Evolutionary conservation across 2,113 vertebrate species (phyloP).

Genomic region (Chloropsis cyanopogon): DNA sequence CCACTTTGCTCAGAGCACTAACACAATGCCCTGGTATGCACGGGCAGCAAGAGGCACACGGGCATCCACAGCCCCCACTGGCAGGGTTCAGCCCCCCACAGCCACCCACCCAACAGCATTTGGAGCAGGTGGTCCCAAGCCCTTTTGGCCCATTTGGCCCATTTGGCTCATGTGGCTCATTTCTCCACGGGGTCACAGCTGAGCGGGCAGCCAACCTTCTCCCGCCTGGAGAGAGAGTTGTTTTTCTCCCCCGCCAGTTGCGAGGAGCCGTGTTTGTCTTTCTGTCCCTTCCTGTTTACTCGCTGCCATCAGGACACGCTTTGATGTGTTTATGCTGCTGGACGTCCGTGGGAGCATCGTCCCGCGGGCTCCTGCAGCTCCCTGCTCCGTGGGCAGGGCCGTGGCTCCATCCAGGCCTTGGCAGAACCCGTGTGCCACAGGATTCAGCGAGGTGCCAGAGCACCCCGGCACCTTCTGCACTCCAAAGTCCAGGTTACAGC

Average conservation of each 20-base stretch:
- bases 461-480: neutral
- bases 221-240: neutral
- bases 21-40: accelerated
- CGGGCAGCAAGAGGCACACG: accelerated
- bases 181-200: neutral
- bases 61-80: accelerated
- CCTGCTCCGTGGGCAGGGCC: neutral
- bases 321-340: conserved; percentile 52
- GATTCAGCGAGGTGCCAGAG: accelerated
- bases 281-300: conserved; percentile 66
- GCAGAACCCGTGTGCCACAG: accelerated
- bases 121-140: neutral
- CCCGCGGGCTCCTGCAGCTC: neutral
- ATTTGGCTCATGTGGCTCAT: neutral
- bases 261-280: conserved; percentile 41
- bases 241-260: conserved; percentile 12
- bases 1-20: neutral
- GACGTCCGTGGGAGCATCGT: neutral
- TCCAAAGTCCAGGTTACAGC: conserved; percentile 1
- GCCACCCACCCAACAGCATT: neutral
- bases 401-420: neutral
- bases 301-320: conserved; percentile 34
- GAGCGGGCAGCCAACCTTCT: neutral
- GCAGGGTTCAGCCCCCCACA: neutral
- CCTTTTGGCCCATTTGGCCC: neutral